These are phyloP conservation scores for Sepiola atlantica DNA, from an alignment of 2,888 invertebrate species.

Conservation along the genomic window DNA sequence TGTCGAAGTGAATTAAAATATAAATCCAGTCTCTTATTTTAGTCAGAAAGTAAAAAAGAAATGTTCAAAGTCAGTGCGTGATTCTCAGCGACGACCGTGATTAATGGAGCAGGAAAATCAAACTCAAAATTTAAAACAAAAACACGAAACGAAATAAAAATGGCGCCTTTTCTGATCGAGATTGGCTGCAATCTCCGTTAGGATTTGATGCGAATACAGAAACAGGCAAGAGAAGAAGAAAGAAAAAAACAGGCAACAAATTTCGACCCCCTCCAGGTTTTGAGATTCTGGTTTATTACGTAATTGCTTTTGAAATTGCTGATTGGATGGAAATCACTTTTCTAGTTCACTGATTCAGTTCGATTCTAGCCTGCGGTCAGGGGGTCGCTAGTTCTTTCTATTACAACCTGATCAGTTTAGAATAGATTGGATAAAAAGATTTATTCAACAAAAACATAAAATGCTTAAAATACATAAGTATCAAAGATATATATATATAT, in stretches of 20 bases:
- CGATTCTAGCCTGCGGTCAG: neutral
- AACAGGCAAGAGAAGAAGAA: neutral
- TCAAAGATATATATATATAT: neutral
- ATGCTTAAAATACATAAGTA: neutral
- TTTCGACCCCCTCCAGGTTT: neutral
- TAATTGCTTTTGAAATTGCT: neutral
- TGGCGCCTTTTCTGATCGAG: no score
- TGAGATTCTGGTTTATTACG: neutral
- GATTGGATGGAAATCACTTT: neutral
- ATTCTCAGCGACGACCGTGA: no score
- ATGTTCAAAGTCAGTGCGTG: no score
- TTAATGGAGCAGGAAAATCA: no score
- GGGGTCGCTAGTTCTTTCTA: neutral
- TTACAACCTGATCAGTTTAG: neutral
- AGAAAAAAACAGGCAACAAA: neutral
- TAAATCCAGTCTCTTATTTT: no score
- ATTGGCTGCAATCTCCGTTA: neutral
- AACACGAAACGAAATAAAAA: no score
- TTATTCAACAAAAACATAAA: neutral
- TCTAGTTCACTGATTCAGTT: neutral
- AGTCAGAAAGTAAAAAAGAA: no score
- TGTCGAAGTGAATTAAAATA: no score
- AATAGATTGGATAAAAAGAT: neutral
- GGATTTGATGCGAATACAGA: neutral
- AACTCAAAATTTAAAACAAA: no score